Evolutionary conservation across 2,888 invertebrate species (phyloP).

Genomic region (Phlogophora meticulosa): DNA sequence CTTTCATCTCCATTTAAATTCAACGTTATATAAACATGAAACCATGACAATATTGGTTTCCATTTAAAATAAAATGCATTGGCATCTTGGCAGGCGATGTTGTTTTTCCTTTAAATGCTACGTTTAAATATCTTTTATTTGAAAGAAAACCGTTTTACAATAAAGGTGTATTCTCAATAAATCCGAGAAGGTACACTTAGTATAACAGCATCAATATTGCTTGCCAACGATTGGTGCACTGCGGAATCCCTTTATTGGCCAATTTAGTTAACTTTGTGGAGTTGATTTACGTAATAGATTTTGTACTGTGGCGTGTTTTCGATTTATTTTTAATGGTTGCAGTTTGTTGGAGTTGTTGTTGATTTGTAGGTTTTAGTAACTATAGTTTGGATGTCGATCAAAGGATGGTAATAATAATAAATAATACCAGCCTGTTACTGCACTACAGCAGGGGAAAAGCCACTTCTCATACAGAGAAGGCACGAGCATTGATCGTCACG

Average conservation of each 20-base stretch:
- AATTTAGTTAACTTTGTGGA: slow-evolving; percentile 29
- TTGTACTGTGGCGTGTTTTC: background rate
- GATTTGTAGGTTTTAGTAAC: slow-evolving; percentile 16
- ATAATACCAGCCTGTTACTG: no score
- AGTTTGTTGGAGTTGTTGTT: slow-evolving; percentile 6
- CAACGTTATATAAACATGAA: no score
- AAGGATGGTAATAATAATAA: background rate
- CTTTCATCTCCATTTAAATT: background rate
- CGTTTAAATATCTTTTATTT: slow-evolving; percentile 38
- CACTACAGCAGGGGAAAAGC: no score
- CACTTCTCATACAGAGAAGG: no score
- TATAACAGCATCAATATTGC: slow-evolving; percentile 31
- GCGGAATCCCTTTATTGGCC: slow-evolving; percentile 37
- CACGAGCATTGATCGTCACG: no score
- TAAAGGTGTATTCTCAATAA: slow-evolving; percentile 41
- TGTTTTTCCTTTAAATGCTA: background rate
- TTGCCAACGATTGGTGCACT: slow-evolving; percentile 56
- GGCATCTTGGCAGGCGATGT: slow-evolving; percentile 27
- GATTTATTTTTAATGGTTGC: background rate
- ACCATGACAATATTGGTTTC: background rate
- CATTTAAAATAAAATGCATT: slow-evolving; percentile 1
- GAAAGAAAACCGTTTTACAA: slow-evolving; percentile 22
- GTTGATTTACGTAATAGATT: slow-evolving; percentile 39
- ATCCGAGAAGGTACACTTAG: slow-evolving; percentile 25
- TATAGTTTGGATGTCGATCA: background rate